A percentile compares a stretch with the other conserved stretches of the same genome.
Conservation (phyloP, 2,888 invertebrate genomes). For the Parelbella ahira region DNA sequence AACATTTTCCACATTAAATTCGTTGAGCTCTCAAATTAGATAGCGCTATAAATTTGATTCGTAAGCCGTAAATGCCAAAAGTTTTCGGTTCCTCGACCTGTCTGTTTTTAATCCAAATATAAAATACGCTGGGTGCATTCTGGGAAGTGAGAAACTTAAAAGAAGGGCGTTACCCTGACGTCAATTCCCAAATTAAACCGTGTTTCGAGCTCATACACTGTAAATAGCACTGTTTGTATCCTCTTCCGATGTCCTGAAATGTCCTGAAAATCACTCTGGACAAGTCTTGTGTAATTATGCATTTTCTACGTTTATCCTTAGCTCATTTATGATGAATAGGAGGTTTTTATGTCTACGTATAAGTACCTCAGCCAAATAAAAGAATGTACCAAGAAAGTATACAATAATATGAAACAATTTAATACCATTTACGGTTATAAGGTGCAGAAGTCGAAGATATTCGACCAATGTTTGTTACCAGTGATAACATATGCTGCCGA, state of each 20-base stretch:
- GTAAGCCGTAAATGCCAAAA: conserved; percentile 10
- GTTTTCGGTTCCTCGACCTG: conserved; percentile 4
- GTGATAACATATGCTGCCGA: too few relatives aligned
- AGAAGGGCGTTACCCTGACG: conserved; percentile 50
- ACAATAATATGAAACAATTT: too few relatives aligned
- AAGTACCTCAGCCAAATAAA: too few relatives aligned
- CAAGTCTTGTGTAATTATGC: too few relatives aligned
- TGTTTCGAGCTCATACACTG: conserved; percentile 30
- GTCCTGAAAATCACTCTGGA: too few relatives aligned
- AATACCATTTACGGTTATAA: too few relatives aligned
- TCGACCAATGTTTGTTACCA: too few relatives aligned
- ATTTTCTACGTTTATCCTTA: too few relatives aligned
- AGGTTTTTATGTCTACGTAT: too few relatives aligned
- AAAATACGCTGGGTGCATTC: conserved; percentile 30
- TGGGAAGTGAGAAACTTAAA: conserved; percentile 37
- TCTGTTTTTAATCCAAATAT: neutral
- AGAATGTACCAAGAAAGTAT: too few relatives aligned
- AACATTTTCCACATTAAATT: conserved; percentile 10
- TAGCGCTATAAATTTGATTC: conserved; percentile 10
- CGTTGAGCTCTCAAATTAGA: conserved; percentile 7
- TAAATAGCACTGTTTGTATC: conserved; percentile 44
- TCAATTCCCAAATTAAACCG: conserved; percentile 41
- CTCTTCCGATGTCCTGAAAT: conserved; percentile 35
- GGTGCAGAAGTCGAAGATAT: too few relatives aligned
- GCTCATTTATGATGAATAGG: too few relatives aligned